A percentile compares a stretch with the other conserved stretches of the same genome.
Conservation (phyloP, 2,888 invertebrate species). For the Drosophila vallismaia region DNA sequence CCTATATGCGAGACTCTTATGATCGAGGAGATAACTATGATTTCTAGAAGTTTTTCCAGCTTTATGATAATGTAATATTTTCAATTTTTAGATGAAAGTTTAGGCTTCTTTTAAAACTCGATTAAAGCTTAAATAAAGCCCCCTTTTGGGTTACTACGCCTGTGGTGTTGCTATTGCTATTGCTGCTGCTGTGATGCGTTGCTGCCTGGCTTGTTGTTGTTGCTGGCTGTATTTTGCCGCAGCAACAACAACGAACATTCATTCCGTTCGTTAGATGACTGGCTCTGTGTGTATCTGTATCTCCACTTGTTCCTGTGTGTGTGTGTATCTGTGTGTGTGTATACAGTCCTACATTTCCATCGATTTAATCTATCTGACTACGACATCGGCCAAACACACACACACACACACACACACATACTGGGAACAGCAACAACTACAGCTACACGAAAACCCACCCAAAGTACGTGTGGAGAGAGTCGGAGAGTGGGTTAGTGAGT, state of each 20-base stretch:
- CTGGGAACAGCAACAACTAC: neutral
- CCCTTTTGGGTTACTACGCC: slow-evolving; percentile 24
- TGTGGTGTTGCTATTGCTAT: slow-evolving; percentile 43
- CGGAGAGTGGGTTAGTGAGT: slow-evolving; percentile 34
- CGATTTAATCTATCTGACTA: slow-evolving; percentile 81
- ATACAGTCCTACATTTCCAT: slow-evolving; percentile 81
- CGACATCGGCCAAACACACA: slow-evolving; percentile 74
- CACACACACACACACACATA: slow-evolving; percentile 27
- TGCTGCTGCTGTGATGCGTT: slow-evolving; percentile 70
- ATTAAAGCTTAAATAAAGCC: neutral
- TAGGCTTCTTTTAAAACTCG: neutral
- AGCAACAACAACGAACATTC: slow-evolving; percentile 57
- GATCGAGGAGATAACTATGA: neutral
- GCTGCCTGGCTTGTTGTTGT: slow-evolving; percentile 60
- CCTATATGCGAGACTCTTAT: neutral
- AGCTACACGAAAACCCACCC: slow-evolving; percentile 65
- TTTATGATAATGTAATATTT: neutral
- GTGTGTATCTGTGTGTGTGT: slow-evolving; percentile 41
- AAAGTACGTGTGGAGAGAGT: slow-evolving; percentile 59
- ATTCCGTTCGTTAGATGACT: slow-evolving; percentile 76
- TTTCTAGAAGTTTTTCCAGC: neutral
- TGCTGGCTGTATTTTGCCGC: slow-evolving; percentile 79
- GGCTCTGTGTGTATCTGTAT: slow-evolving; percentile 50
- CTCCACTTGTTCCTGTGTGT: slow-evolving; percentile 12
- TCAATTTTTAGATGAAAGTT: neutral